Base-by-base conservation (phyloP, 2,113 vertebrate species). In the Falcunculus frontatus region DNA sequence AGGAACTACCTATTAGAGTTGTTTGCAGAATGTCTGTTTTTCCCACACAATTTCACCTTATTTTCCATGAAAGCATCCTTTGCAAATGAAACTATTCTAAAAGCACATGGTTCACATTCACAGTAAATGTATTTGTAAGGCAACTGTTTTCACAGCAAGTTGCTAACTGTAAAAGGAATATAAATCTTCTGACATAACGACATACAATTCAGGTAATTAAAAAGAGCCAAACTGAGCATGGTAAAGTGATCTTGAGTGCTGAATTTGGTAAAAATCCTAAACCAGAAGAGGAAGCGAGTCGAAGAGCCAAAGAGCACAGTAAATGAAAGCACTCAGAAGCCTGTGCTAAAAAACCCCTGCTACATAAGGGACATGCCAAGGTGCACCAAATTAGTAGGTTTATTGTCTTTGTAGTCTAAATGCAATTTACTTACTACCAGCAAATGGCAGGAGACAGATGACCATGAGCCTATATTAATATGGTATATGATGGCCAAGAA, bases 31-130 rank as follows among this genome's bases (percentile, higher is more conserved):
- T 55, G 70, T 67, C 49, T 15, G 2, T 50, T 78, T 64, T 70
- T 95, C 69, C 53, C 70, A 87, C 63, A 83, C 63, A 86, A 93
- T 82, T 90, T 84, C 75, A 94, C 70, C 49, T 82, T 68, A 52
- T 84, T 95, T 90, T 67, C 73, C 49, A 30, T 39, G 47, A 92
- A 87, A 95, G 46, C 25, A 62, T 42, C 67, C 33, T 92, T 73
- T 87, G 68, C 90, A 96, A 96, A 69, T 30, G 13, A 60, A 81
- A 41, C 37, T 68, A 1, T 67, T 79, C 57, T 90, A 35, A 57
- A 83, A 27, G 59, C 12, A 18, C 37, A 46, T 29, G 3, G 0
- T 30, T 49, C 39, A 49, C 72, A 76, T 37, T 56, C 53, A 78
- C 85, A 77, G 20, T 7, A 53, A 75, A 27, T 1, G 0, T 11